Percentiles rank a stretch among this genome's conserved stretches.
These are phyloP conservation scores for Trypoxylon attenuatum DNA, from an alignment of 2,888 invertebrate species.

Conservation along the genomic window DNA sequence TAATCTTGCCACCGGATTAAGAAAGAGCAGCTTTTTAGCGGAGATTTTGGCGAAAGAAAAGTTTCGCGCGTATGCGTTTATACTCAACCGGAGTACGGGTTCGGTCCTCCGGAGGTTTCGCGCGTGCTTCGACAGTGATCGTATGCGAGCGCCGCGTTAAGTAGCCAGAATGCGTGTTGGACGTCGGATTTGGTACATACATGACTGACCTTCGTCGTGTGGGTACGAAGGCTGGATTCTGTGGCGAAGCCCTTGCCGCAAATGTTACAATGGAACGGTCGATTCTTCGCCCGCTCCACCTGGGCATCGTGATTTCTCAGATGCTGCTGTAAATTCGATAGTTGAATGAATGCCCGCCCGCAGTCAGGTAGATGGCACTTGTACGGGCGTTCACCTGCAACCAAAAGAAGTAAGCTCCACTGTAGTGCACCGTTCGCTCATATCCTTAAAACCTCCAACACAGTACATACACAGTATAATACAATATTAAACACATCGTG, in stretches of 20 bases:
- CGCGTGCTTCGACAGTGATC: slow-evolving; percentile 38
- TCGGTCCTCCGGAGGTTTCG: slow-evolving; percentile 16
- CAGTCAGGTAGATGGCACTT: slow-evolving; percentile 97
- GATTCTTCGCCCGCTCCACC: slow-evolving; percentile 94
- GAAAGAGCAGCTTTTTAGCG: slow-evolving; percentile 36
- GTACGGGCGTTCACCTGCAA: slow-evolving; percentile 95
- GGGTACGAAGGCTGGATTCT: slow-evolving; percentile 95
- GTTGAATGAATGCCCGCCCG: slow-evolving; percentile 96
- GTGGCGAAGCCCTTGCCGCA: slow-evolving; percentile 98
- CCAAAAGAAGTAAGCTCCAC: slow-evolving; percentile 59
- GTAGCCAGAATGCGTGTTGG: slow-evolving; percentile 64
- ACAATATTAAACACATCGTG: too few relatives aligned
- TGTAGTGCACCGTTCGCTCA: too few relatives aligned
- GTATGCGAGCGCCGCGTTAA: slow-evolving; percentile 55
- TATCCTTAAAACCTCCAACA: too few relatives aligned
- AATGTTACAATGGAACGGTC: slow-evolving; percentile 96
- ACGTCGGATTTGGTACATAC: slow-evolving; percentile 77
- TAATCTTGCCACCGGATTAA: slow-evolving; percentile 17
- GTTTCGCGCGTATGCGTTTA: slow-evolving; percentile 5
- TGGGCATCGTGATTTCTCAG: slow-evolving; percentile 97
- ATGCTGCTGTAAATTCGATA: slow-evolving; percentile 97
- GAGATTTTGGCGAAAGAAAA: slow-evolving; percentile 18
- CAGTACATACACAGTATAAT: too few relatives aligned
- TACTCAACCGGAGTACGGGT: background rate
- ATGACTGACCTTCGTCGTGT: slow-evolving; percentile 96